Evolutionary conservation across 2,113 vertebrate genomes (phyloP).

Genomic region (Leucopternis melanops): DNA sequence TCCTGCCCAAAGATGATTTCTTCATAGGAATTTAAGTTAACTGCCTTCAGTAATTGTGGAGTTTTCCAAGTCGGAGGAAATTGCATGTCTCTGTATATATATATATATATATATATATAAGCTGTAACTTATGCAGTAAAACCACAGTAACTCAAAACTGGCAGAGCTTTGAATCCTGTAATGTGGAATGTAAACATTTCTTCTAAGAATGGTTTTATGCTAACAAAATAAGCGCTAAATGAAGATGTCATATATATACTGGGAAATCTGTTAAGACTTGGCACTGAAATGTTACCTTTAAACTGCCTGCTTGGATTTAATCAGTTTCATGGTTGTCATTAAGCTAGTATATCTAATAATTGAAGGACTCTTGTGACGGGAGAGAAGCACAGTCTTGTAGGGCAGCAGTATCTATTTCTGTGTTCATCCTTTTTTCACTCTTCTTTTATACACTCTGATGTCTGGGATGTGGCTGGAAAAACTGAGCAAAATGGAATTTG

Average conservation of each 20-base stretch:
- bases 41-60: background rate
- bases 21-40: background rate
- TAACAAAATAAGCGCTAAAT: background rate
- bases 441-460: background rate
- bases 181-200: background rate
- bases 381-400: background rate
- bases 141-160: background rate
- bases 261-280: background rate
- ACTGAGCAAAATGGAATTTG: background rate
- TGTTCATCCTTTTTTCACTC: background rate
- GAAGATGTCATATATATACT: background rate
- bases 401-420: background rate
- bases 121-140: background rate
- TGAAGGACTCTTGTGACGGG: accelerated
- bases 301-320: background rate
- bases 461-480: background rate
- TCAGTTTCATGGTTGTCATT: background rate
- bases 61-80: background rate
- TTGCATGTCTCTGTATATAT: background rate
- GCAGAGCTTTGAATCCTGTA: background rate
- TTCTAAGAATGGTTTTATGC: background rate
- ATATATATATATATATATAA: background rate
- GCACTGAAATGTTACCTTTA: background rate
- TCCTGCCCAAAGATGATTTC: background rate
- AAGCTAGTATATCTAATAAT: background rate